Conservation (phyloP, 2,888 invertebrate genomes). For the Pristionchus fissidentatus region DNA sequence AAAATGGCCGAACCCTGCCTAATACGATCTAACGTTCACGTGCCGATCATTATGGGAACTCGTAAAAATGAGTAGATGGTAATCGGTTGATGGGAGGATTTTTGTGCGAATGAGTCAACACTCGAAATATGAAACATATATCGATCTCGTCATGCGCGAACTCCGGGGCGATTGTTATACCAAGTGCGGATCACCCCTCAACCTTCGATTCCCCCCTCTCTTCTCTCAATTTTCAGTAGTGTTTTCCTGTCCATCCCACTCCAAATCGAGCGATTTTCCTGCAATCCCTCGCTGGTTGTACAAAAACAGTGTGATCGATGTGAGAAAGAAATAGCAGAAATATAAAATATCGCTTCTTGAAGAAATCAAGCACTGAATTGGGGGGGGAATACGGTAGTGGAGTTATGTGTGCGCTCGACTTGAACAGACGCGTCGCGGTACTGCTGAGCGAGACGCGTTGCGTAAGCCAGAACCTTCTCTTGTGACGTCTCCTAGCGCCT, state of each 20-base stretch:
- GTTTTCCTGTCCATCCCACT: neutral
- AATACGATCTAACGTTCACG: neutral
- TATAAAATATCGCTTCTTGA: conserved; percentile 1
- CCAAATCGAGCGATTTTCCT: conserved; percentile 13
- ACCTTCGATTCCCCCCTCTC: neutral
- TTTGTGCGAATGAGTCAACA: conserved; percentile 26
- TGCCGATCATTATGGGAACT: conserved; percentile 32
- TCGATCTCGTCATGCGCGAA: neutral
- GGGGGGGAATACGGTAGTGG: conserved; percentile 5
- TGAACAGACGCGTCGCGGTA: conserved; percentile 2
- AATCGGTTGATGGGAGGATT: conserved; percentile 9
- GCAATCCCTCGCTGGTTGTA: neutral
- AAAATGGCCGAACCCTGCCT: neutral
- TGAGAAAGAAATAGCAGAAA: neutral
- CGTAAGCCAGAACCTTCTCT: neutral
- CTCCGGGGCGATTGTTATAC: conserved; percentile 33
- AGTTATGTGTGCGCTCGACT: neutral
- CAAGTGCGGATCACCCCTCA: conserved; percentile 19
- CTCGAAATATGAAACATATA: neutral
- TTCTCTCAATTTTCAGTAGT: neutral
- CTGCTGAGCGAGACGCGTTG: no score
- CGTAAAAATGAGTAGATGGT: conserved; percentile 13
- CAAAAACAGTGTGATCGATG: conserved; percentile 24
- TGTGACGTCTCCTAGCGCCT: neutral
- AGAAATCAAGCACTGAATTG: neutral